phyloP scores from a whole-genome alignment of 2,888 invertebrate species.

The Galerucella pusilla region DNA sequence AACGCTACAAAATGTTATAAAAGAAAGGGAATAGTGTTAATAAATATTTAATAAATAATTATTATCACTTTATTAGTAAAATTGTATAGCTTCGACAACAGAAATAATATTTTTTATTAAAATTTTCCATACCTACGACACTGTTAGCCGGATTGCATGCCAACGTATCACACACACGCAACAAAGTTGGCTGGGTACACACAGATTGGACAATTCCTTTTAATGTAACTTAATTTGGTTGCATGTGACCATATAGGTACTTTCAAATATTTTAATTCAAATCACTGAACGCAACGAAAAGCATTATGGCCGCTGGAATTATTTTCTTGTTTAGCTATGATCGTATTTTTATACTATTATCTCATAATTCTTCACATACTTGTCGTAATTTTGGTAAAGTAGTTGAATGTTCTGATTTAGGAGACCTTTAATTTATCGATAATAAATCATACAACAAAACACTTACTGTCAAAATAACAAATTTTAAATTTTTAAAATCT shows the following conservation, averaged over 20 bases:
- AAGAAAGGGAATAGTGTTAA: neutral
- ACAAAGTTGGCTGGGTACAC: slow-evolving; percentile 50
- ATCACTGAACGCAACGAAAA: slow-evolving; percentile 23
- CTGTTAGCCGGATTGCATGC: slow-evolving; percentile 33
- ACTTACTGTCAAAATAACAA: too few species aligned
- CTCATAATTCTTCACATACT: too few species aligned
- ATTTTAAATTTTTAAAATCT: too few species aligned
- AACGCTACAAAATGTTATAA: neutral
- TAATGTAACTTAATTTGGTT: slow-evolving; percentile 52
- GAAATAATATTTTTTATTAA: too few species aligned
- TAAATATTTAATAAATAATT: neutral
- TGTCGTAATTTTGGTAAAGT: too few species aligned
- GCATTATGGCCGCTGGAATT: slow-evolving; percentile 35
- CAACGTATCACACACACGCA: slow-evolving; percentile 40
- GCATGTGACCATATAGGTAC: slow-evolving; percentile 46
- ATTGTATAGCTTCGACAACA: too few species aligned
- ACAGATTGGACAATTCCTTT: slow-evolving; percentile 54
- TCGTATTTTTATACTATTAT: too few species aligned
- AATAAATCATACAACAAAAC: too few species aligned
- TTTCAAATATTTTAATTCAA: slow-evolving; percentile 38
- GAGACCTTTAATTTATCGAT: too few species aligned
- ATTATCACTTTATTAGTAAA: neutral
- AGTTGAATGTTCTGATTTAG: too few species aligned
- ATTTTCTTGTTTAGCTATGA: too few species aligned
- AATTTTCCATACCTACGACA: slow-evolving; percentile 2